Evolutionary conservation across 2,888 invertebrate genomes (phyloP), one percentile per base, ranked within the genome.

Genomic region (Gasteruption jaculator): DNA sequence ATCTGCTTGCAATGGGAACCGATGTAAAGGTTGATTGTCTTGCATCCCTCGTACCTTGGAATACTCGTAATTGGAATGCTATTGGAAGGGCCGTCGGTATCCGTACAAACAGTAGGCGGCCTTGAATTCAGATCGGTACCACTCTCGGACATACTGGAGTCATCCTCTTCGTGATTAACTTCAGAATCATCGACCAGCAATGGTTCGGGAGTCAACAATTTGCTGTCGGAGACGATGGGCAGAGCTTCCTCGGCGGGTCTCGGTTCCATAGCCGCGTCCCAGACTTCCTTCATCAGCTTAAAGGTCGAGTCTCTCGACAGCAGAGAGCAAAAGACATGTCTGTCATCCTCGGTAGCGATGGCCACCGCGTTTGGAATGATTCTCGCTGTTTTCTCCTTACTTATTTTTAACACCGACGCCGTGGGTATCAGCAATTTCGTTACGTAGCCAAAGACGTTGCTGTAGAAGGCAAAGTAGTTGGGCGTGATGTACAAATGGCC

Each of bases 321-420:
- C 51, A 94, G 79, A 46, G 91, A 91, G 32, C 91, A 91, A 74
- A 94, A 94, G 35, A 91, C 88, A 63, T 90, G 89, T 48, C 79
- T 77, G 34, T 91, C 84, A 59, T 88, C 86, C 32, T 82, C 78
- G n/a, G 92, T 92, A 43, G 81, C 79, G 22, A 91, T 85, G 19
- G 91, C 92, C 43, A 95, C 89, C 10, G 94, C 94, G 72, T 94
- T 94, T 34, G 94, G 94, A 60, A 95, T 91, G 54, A 95, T 91
- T 54, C 88, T 81, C 2, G 92, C 94, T 44, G 92, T 93, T 73
- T 90, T 91, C 74, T 93, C 93, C 68, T 93, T 91, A 27, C 88
- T 91, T 61, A 95, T 89, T 67, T 86, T 83, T 38, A 85, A 79
- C 41, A 95, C 92, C 45, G 87, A 84, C 41, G 79, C 77, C 53